These are phyloP conservation scores for Alosa alosa DNA, from an alignment of 2,113 vertebrate genomes.

Conservation along the genomic window DNA sequence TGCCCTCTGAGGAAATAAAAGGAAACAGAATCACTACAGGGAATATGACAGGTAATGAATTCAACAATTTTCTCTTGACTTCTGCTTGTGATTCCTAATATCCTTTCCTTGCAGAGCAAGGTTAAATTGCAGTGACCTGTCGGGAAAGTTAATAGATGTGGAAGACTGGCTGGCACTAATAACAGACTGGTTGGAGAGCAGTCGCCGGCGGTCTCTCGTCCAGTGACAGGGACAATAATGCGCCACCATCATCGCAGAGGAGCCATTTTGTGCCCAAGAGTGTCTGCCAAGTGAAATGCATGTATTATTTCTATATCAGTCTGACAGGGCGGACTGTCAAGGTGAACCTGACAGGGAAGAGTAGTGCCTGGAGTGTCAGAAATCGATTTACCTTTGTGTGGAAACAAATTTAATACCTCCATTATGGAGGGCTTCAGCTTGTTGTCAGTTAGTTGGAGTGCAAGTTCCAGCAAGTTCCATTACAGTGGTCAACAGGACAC, in stretches of 20 bases:
- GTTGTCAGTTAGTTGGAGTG: not conserved
- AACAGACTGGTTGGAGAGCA: not conserved
- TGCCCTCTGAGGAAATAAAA: constrained; percentile 10
- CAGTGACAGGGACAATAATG: constrained; percentile 7
- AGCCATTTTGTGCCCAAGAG: constrained; percentile 15
- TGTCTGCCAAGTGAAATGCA: not conserved
- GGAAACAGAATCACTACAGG: not conserved
- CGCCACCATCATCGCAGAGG: not conserved
- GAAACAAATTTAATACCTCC: constrained; percentile 18
- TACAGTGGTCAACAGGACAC: not conserved
- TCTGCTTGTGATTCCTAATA: constrained; percentile 41
- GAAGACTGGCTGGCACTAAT: constrained; percentile 9
- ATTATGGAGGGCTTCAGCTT: not conserved
- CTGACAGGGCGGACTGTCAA: constrained; percentile 3
- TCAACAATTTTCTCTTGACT: constrained; percentile 29
- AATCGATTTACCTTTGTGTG: constrained; percentile 18
- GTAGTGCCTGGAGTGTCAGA: not conserved
- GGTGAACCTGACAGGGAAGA: not conserved
- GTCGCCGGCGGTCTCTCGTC: not conserved
- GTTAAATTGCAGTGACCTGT: constrained; percentile 16
- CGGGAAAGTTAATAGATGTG: constrained; percentile 6
- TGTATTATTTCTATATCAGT: constrained; percentile 7
- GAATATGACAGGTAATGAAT: constrained; percentile 22
- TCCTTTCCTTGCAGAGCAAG: constrained; percentile 28
- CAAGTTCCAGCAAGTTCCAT: not conserved